Evolutionary conservation across 2,113 vertebrate species (phyloP), one percentile per base, ranked within the genome.

Genomic region (Ailuropoda melanoleuca): DNA sequence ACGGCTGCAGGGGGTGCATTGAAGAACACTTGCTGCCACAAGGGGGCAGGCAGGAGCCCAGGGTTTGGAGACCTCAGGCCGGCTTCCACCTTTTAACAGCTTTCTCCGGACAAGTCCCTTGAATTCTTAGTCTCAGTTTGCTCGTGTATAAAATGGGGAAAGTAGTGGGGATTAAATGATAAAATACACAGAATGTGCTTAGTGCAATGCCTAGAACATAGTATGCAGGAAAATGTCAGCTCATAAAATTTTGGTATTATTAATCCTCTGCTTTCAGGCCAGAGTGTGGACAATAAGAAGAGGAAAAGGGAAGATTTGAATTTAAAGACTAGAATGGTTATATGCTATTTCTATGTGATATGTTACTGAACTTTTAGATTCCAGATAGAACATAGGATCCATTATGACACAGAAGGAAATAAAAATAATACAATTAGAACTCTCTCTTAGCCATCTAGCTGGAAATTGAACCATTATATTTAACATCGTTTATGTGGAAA

Each of bases 361-460:
- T 34, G 60, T 56, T 85, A 43, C 15, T 82, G 19, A 96, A 77
- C 64, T 64, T 66, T 83, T 26, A 14, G 70, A 86, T 93, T 85
- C 53, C 78, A 96, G 29, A 82, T 56, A 70, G n/a, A 85, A 60
- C 85, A 88, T 4, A 81, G 70, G 43, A 55, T 37, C 26, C 92
- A 88, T 39, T 26, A 72, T 39, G 46, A 86, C 23, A 34, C 0
- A 75, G 83, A 92, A 66, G 18, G 55, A 94, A 94, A 56, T n/a
- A 26, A 90, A 74, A 84, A 60, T 78, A 85, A 85, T 84, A n/a
- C 48, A 43, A 34, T 74, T 82, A 88, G 60, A 90, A 81, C 29
- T 68, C 31, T 83, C 31, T 24, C 13, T 87, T 60, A 50, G 12
- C 15, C 37, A 11, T 70, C 24, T 60, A 88, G 26, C 43, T 77